Base-by-base conservation (phyloP, 2,113 vertebrate genomes). In the Neodon shergylaensis region DNA sequence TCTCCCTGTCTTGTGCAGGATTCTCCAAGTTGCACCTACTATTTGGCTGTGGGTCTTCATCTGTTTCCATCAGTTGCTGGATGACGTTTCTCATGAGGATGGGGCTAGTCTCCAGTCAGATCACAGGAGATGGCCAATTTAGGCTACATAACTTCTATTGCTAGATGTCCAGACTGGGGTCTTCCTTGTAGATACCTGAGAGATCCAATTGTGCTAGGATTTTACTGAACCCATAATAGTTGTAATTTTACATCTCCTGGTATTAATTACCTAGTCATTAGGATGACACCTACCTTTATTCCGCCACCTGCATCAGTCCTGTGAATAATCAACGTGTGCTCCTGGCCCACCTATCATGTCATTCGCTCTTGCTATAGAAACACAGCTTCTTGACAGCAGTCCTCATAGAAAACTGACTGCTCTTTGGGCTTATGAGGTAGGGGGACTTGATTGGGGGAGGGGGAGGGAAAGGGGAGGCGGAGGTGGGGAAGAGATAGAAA, bases 381-480 rank as follows among this genome's bases (percentile, higher is more conserved):
- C 91, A 96, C 44, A 92, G 95, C 76, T 95, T 96, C 87, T 87
- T 97, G 97, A 98, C 97, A 98, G 95, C 95, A 96, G 88, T 91
- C 63, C 91, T 97, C 96, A 97, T 96, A 97, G 96, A 97, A 85
- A 97, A 98, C 91, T 98, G n/a, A n/a, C n/a, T n/a, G n/a, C n/a
- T n/a, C n/a, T n/a, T n/a, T n/a, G n/a, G n/a, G n/a, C n/a, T n/a
- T n/a, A n/a, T n/a, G n/a, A n/a, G n/a, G n/a, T n/a, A n/a, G n/a
- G n/a, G n/a, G n/a, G n/a, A n/a, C n/a, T n/a, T n/a, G n/a, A n/a
- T n/a, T n/a, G n/a, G n/a, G n/a, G n/a, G n/a, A n/a, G n/a, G n/a
- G n/a, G n/a, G n/a, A n/a, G n/a, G n/a, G n/a, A n/a, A n/a, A n/a
- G n/a, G n/a, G n/a, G n/a, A n/a, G n/a, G n/a, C n/a, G n/a, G n/a